Percentiles rank a stretch among this genome's conserved stretches.
phyloP scores from a whole-genome alignment of 2,797 vertebrate genomes.

The Carcharodon carcharias region DNA sequence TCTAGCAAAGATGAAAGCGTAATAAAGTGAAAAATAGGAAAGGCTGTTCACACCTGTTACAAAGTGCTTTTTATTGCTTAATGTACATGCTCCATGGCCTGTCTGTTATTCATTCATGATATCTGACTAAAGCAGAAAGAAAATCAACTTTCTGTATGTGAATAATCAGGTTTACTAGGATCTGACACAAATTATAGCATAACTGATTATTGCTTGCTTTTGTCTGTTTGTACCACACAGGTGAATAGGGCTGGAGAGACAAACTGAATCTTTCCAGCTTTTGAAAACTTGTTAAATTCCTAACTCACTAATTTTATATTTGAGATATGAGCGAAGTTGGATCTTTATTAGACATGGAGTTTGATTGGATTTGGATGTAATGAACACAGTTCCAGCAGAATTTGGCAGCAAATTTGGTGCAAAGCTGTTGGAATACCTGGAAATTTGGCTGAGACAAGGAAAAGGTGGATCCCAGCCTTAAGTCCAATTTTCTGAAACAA shows the following conservation, averaged over 20 bases:
- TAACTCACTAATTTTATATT: not conserved
- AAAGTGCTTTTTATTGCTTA: conserved; percentile 40
- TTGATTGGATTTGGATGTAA: not conserved
- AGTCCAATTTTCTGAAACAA: no score
- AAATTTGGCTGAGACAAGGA: no score
- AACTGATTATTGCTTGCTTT: not conserved
- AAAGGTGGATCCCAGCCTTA: no score
- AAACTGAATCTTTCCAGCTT: not conserved
- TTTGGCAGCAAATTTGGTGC: no score
- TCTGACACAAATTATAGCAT: not conserved
- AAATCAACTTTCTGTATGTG: not conserved
- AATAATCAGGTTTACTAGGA: not conserved
- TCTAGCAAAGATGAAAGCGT: conserved; percentile 43
- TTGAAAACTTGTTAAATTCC: not conserved
- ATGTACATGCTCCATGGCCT: not conserved
- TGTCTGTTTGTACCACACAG: not conserved
- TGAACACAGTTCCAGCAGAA: not conserved
- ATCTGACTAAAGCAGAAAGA: not conserved
- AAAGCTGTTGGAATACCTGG: no score
- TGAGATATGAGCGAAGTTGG: not conserved
- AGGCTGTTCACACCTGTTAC: conserved; percentile 44
- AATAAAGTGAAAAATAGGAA: conserved; percentile 48
- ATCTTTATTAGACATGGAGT: not conserved
- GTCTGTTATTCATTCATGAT: not conserved
- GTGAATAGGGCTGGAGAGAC: not conserved